Conservation (phyloP, 2,113 vertebrate species). For the Oncorhynchus tshawytscha region DNA sequence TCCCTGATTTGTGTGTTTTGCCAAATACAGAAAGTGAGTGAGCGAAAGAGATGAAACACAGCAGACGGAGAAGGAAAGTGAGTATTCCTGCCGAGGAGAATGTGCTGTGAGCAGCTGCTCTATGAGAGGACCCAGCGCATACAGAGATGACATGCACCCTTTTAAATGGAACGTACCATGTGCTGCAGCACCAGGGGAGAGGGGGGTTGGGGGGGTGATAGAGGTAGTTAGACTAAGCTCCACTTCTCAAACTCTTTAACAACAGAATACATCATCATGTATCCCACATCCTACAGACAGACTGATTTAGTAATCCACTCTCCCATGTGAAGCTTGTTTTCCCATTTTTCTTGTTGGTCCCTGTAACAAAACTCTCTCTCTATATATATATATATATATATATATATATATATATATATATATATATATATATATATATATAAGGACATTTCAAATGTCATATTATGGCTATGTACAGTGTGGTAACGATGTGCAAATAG, state of each 20-base stretch:
- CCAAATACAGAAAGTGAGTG: neutral
- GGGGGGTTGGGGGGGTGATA: neutral
- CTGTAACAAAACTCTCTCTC: constrained; percentile 56
- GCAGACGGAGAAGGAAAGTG: constrained; percentile 57
- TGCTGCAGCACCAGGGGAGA: constrained; percentile 54
- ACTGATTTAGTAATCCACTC: constrained; percentile 41
- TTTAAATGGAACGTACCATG: constrained; percentile 79
- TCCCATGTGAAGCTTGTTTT: constrained; percentile 29
- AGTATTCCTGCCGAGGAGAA: constrained; percentile 60
- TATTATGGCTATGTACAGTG: too few relatives aligned
- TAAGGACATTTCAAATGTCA: too few relatives aligned
- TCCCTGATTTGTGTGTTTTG: neutral
- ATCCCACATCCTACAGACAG: constrained; percentile 40
- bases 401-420: too few relatives aligned
- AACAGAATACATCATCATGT: constrained; percentile 23
- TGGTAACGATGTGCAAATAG: too few relatives aligned
- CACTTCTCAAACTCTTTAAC: constrained; percentile 45
- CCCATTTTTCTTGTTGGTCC: constrained; percentile 32
- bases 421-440: too few relatives aligned
- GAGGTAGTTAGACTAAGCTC: constrained; percentile 33
- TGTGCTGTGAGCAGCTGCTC: constrained; percentile 74
- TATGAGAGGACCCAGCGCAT: constrained; percentile 69
- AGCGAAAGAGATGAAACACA: constrained; percentile 47
- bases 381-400: too few relatives aligned
- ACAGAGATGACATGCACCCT: constrained; percentile 70